These are phyloP conservation scores for Notechis scutatus DNA, from an alignment of 2,113 vertebrate species.

Conservation along the genomic window DNA sequence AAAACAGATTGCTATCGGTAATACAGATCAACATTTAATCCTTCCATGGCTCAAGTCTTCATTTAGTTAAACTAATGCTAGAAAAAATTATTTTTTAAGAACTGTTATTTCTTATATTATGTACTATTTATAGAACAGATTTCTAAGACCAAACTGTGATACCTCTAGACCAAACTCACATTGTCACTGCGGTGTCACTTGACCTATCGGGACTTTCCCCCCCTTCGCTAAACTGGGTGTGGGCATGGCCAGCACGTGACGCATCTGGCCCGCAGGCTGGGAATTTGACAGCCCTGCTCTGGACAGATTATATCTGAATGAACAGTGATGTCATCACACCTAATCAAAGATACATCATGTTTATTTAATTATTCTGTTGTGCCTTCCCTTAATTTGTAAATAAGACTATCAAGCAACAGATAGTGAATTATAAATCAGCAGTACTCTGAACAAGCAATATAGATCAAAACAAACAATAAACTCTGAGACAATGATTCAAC, in stretches of 20 bases:
- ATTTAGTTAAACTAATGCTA: constrained; percentile 29
- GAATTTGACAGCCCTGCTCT: not conserved
- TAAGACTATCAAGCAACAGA: constrained; percentile 22
- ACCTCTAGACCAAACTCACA: not conserved
- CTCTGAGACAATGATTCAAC: not conserved
- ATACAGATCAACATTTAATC: constrained; percentile 27
- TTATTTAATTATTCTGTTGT: constrained; percentile 17
- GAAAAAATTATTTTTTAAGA: constrained; percentile 22
- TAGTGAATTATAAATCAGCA: constrained; percentile 25
- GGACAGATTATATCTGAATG: constrained; percentile 24
- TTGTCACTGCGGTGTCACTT: no score
- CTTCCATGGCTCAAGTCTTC: not conserved
- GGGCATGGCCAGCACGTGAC: no score
- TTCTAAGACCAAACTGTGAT: constrained; percentile 22
- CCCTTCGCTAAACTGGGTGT: no score
- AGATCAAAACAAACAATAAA: constrained; percentile 27
- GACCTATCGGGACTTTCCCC: no score
- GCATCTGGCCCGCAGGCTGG: no score
- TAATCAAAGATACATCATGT: not conserved
- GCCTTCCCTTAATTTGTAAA: constrained; percentile 36
- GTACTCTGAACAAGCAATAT: constrained; percentile 4
- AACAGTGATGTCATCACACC: constrained; percentile 33
- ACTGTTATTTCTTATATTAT: not conserved
- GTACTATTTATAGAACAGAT: constrained; percentile 29
- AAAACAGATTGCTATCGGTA: not conserved